These are phyloP conservation scores for Xiphophorus maculatus DNA, from an alignment of 2,113 vertebrate species.

Conservation along the genomic window DNA sequence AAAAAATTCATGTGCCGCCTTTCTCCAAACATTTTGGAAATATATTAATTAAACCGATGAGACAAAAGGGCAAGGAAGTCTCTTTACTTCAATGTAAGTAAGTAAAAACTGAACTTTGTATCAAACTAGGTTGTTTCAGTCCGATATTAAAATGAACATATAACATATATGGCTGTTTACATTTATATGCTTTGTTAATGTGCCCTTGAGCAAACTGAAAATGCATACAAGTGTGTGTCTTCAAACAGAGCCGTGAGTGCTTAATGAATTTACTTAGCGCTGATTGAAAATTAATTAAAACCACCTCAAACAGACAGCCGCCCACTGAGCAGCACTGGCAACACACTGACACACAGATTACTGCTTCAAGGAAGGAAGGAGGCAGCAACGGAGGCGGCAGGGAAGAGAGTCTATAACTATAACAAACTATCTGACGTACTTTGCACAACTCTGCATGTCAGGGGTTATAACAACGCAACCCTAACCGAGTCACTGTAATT, in stretches of 20 bases:
- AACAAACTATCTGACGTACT: constrained; percentile 34
- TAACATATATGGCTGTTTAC: constrained; percentile 28
- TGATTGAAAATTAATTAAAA: constrained; percentile 87
- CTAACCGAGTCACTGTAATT: background rate
- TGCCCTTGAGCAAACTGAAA: constrained; percentile 19
- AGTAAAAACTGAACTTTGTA: background rate
- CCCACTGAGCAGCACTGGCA: constrained; percentile 81
- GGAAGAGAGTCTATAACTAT: constrained; percentile 60
- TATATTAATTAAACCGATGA: too few relatives aligned
- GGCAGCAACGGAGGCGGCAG: constrained; percentile 53
- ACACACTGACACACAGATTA: constrained; percentile 80
- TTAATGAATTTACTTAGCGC: constrained; percentile 89
- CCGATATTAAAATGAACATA: background rate
- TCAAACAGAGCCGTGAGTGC: constrained; percentile 85
- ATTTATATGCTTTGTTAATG: constrained; percentile 30
- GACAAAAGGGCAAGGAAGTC: too few relatives aligned
- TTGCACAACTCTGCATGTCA: constrained; percentile 20
- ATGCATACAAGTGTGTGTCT: constrained; percentile 32
- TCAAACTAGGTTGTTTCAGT: background rate
- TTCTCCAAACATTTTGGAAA: too few relatives aligned
- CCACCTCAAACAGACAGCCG: constrained; percentile 69
- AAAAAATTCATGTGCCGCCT: too few relatives aligned
- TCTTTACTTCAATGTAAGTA: too few relatives aligned
- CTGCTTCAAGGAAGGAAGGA: constrained; percentile 73
- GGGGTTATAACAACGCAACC: background rate